Evolutionary conservation across 2,888 invertebrate genomes (phyloP).

Genomic region (Idaea aversata): DNA sequence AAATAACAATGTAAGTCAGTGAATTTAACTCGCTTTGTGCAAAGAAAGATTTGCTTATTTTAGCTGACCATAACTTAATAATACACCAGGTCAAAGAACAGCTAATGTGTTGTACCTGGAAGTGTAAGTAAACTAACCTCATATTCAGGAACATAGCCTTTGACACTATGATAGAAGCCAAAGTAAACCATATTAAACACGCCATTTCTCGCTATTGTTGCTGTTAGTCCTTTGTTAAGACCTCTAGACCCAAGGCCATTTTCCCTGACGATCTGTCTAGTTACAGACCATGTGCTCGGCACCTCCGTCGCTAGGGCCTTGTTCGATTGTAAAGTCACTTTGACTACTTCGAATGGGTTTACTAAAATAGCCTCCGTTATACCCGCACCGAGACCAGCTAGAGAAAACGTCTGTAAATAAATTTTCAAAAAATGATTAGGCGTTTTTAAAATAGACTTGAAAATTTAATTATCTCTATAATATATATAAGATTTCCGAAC

Average conservation of each 20-base stretch:
- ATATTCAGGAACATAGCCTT: constrained; percentile 84
- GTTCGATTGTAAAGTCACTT: constrained; percentile 92
- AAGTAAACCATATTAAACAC: constrained; percentile 97
- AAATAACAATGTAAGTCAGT: not conserved
- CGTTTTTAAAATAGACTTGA: too few species aligned
- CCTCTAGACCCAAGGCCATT: constrained; percentile 90
- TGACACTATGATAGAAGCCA: constrained; percentile 96
- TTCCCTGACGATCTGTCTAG: constrained; percentile 87
- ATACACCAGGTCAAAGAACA: not conserved
- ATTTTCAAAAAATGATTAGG: not conserved
- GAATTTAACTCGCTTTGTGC: not conserved
- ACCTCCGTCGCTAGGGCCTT: constrained; percentile 81
- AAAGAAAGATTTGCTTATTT: not conserved
- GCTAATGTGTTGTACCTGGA: not conserved
- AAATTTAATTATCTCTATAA: too few species aligned
- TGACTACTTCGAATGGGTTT: constrained; percentile 97
- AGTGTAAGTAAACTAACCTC: constrained; percentile 64
- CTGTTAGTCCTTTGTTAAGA: constrained; percentile 92
- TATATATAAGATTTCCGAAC: too few species aligned
- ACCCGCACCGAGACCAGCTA: constrained; percentile 94
- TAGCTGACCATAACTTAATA: too few species aligned
- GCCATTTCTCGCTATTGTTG: constrained; percentile 94
- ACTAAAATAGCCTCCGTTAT: constrained; percentile 94
- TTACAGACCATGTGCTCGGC: constrained; percentile 89
- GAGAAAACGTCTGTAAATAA: constrained; percentile 86